Percentiles rank a stretch among this genome's conserved stretches.
Evolutionary conservation across 2,888 invertebrate genomes (phyloP).

Genomic region (Macrophya annulata): DNA sequence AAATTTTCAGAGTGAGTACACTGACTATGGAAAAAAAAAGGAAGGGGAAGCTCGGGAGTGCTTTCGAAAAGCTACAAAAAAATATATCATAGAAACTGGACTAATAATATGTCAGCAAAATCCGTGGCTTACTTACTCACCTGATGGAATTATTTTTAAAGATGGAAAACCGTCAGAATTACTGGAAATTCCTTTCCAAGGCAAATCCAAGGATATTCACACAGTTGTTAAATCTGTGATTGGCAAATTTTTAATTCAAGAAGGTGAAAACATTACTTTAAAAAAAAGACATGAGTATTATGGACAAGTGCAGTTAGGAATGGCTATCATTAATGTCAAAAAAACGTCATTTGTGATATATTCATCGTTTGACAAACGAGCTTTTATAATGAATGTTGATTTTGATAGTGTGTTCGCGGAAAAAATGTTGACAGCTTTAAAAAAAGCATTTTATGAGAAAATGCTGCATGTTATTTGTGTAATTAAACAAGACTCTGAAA

Average conservation of each 20-base stretch:
- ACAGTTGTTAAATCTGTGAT: not conserved
- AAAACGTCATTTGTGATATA: slow-evolving; percentile 59
- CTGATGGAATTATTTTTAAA: slow-evolving; percentile 33
- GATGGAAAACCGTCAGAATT: not conserved
- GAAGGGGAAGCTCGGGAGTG: too few species aligned
- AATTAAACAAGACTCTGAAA: too few species aligned
- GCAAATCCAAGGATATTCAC: not conserved
- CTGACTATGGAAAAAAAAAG: too few species aligned
- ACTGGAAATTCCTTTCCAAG: not conserved
- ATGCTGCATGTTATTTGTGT: too few species aligned
- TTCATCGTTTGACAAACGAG: not conserved
- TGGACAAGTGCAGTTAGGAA: slow-evolving; percentile 63
- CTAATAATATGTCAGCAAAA: slow-evolving; percentile 25
- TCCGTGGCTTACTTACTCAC: slow-evolving; percentile 22
- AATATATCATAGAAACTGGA: not conserved
- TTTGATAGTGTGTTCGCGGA: too few species aligned
- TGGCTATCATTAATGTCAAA: slow-evolving; percentile 61
- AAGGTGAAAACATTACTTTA: slow-evolving; percentile 49
- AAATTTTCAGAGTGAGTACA: too few species aligned
- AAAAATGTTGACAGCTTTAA: too few species aligned
- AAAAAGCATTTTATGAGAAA: too few species aligned
- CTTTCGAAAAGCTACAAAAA: too few species aligned
- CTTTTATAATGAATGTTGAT: too few species aligned
- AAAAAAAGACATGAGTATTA: slow-evolving; percentile 62
- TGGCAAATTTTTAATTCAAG: not conserved